Percentiles rank a stretch among this genome's conserved stretches.
phyloP scores from a whole-genome alignment of 1,140 invertebrate genomes.

The Galleria mellonella region DNA sequence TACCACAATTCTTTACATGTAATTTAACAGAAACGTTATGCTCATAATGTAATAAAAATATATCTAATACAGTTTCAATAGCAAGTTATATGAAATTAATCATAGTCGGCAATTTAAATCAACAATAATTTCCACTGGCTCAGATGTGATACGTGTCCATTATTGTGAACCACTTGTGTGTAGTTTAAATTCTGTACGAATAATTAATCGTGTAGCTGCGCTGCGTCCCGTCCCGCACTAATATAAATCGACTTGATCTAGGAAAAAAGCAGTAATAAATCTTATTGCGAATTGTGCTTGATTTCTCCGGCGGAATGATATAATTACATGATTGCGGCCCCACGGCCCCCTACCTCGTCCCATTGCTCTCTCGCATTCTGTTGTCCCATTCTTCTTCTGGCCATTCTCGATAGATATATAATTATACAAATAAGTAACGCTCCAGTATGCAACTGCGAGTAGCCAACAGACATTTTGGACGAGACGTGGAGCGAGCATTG shows the following conservation, averaged over 20 bases:
- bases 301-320: slow-evolving; percentile 30
- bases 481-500: neutral
- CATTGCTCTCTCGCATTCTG: neutral
- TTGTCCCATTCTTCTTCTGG: neutral
- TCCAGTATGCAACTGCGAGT: neutral
- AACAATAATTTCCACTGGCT: too few species aligned
- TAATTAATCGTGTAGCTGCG: too few species aligned
- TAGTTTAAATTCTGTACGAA: too few species aligned
- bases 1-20: too few species aligned
- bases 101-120: too few species aligned
- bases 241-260: slow-evolving; percentile 22
- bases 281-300: slow-evolving; percentile 27
- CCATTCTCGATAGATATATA: neutral
- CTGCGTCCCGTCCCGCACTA: slow-evolving; percentile 1
- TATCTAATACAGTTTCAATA: too few species aligned
- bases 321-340: slow-evolving; percentile 29
- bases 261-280: slow-evolving; percentile 27
- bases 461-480: neutral
- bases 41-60: too few species aligned
- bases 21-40: too few species aligned
- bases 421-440: slow-evolving; percentile 1
- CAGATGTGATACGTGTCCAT: too few species aligned
- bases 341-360: neutral
- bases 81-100: too few species aligned
- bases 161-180: too few species aligned